Conservation (phyloP, 1,140 invertebrate genomes). For the Bicyclus anynana region DNA sequence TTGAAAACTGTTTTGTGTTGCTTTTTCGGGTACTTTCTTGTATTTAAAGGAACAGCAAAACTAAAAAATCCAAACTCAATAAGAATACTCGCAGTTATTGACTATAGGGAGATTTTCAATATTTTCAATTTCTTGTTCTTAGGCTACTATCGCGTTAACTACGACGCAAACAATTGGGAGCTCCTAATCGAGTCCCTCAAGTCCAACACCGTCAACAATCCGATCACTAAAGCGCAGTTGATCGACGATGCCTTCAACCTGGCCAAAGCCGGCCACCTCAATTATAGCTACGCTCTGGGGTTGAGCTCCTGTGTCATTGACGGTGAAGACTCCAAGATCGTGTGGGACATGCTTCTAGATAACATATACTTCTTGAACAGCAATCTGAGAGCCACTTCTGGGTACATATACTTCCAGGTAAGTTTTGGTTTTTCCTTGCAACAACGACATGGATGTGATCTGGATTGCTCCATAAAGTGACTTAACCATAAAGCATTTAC, state of each 20-base stretch:
- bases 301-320: slow-evolving; percentile 80
- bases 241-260: slow-evolving; percentile 91
- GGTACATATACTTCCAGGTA: slow-evolving; percentile 65
- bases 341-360: slow-evolving; percentile 78
- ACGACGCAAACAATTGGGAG: slow-evolving; percentile 83
- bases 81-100: too few relatives aligned
- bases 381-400: slow-evolving; percentile 48
- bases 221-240: slow-evolving; percentile 86
- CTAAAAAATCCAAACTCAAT: too few relatives aligned
- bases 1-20: too few relatives aligned
- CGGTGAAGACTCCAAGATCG: slow-evolving; percentile 78
- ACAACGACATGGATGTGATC: too few relatives aligned
- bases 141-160: slow-evolving; percentile 87
- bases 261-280: slow-evolving; percentile 77
- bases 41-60: too few relatives aligned
- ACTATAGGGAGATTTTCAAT: too few relatives aligned
- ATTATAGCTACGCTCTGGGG: slow-evolving; percentile 79
- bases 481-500: too few relatives aligned
- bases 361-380: slow-evolving; percentile 73
- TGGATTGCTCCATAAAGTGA: too few relatives aligned
- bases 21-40: too few relatives aligned
- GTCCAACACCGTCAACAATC: slow-evolving; percentile 37
- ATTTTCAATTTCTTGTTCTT: too few relatives aligned
- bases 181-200: slow-evolving; percentile 78
- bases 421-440: slow-evolving; percentile 1